Evolutionary conservation across 2,888 invertebrate species (phyloP), one percentile per base, ranked within the genome.

Genomic region (Anticlea derivata): DNA sequence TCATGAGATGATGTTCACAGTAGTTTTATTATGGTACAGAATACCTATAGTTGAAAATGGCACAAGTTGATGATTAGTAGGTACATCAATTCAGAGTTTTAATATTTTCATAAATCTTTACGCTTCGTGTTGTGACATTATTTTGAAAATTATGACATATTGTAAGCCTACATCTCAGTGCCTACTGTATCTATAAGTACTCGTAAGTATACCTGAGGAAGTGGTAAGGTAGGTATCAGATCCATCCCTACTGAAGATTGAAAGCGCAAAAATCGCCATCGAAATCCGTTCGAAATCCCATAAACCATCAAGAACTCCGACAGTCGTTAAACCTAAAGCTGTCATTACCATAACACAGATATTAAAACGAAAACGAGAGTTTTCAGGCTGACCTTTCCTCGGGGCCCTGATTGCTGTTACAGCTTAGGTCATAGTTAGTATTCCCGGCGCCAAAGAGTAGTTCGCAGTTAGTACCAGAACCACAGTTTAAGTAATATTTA

Each of bases 321-420:
- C 35, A 29, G 47, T 45, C 37, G 39, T 60, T 59, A 47, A 49
- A 40, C 31, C 29, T 12, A 12, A 29, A 49, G 43, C 31, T 43
- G 41, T 35, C 35, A 52, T 47, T 50, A 50, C 33, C 30, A 50
- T 48, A 45, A 52, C 38, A 30, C 46, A 39, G 34, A 54, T 57
- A 54, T 53, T 55, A 49, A 50, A 63, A 67, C 56, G 66, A 73
- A 70, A 71, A 66, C 59, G 67, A 72, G 63, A 69, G 70, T 68
- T 69, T 65, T 70, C 63, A 49, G 66, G 4, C 26, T 54, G 60
- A 62, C 61, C 61, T 62, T 68, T 68, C 60, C 54, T 59, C 56
- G 58, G 50, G 47, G 58, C 55, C n/a, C 44, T 53, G 48, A 49
- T 40, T 39, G 10, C 31, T 26, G n/a, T 30, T 26, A 38, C 49